Evolutionary conservation across 2,888 invertebrate species (phyloP).

Genomic region (Dascillus cervinus): DNA sequence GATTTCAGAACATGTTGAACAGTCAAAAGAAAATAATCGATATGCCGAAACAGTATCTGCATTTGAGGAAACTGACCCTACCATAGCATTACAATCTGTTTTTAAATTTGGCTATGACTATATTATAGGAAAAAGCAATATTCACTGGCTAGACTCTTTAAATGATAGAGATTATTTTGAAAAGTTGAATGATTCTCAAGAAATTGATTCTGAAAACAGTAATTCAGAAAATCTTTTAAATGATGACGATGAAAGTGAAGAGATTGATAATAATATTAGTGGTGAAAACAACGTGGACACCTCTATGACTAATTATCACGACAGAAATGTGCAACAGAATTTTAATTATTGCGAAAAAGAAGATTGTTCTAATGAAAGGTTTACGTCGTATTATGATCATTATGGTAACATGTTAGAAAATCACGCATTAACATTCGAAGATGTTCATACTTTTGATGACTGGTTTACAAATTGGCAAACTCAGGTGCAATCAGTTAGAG

Average conservation of each 20-base stretch:
- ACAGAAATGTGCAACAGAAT: too few species aligned
- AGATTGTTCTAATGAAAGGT: neutral
- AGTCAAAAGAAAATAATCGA: too few species aligned
- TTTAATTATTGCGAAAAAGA: too few species aligned
- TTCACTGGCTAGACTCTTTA: conserved; percentile 3
- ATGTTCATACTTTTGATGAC: conserved; percentile 28
- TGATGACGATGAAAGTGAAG: conserved; percentile 1
- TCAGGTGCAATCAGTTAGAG: conserved; percentile 30
- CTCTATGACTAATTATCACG: too few species aligned
- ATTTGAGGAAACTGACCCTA: too few species aligned
- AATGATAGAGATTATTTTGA: conserved; percentile 6
- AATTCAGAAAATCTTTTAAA: too few species aligned
- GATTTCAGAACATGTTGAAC: too few species aligned
- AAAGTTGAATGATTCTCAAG: too few species aligned
- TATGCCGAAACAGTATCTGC: too few species aligned
- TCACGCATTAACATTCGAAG: conserved; percentile 28
- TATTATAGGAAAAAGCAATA: conserved; percentile 2
- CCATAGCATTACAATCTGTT: too few species aligned
- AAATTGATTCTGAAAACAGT: too few species aligned
- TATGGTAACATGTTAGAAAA: conserved; percentile 29
- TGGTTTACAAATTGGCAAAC: conserved; percentile 35
- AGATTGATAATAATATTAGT: conserved; percentile 2
- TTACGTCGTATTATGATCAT: conserved; percentile 25
- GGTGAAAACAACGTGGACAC: conserved; percentile 3
- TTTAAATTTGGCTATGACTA: conserved; percentile 4